Conservation (phyloP, 2,113 vertebrate species). For the Herpetotheres cachinnans region DNA sequence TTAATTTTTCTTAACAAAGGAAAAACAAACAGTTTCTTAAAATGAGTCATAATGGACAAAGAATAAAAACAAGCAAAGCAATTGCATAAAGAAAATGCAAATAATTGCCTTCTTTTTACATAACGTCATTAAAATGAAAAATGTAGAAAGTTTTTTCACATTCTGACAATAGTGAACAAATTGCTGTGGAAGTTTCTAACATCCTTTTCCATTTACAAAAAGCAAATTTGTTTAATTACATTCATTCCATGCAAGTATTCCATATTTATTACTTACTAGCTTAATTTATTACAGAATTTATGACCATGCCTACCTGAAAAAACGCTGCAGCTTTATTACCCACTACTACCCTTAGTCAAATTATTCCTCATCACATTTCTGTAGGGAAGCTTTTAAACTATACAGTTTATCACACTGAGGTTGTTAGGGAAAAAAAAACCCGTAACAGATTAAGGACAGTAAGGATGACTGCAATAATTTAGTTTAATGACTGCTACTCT, state of each 20-base stretch:
- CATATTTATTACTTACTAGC: not conserved
- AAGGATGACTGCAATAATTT: not conserved
- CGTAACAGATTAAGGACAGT: not conserved
- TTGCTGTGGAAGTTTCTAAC: not conserved
- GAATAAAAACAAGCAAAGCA: not conserved
- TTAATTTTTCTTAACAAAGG: not conserved
- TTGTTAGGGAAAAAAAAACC: not conserved
- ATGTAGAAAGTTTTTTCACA: not conserved
- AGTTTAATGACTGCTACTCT: not conserved
- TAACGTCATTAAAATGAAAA: not conserved
- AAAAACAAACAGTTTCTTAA: not conserved
- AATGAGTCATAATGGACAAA: not conserved
- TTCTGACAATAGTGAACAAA: not conserved
- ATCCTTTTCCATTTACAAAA: not conserved
- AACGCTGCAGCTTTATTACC: not conserved
- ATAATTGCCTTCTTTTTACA: not conserved
- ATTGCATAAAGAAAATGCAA: not conserved
- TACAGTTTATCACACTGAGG: not conserved
- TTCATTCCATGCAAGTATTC: not conserved
- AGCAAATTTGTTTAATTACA: not conserved
- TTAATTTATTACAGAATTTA: slow-evolving; percentile 29
- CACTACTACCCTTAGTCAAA: not conserved
- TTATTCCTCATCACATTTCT: not conserved
- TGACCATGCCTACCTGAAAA: not conserved
- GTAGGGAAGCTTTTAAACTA: not conserved